Conservation (phyloP, 2,888 invertebrate species). For the Macaria notata region DNA sequence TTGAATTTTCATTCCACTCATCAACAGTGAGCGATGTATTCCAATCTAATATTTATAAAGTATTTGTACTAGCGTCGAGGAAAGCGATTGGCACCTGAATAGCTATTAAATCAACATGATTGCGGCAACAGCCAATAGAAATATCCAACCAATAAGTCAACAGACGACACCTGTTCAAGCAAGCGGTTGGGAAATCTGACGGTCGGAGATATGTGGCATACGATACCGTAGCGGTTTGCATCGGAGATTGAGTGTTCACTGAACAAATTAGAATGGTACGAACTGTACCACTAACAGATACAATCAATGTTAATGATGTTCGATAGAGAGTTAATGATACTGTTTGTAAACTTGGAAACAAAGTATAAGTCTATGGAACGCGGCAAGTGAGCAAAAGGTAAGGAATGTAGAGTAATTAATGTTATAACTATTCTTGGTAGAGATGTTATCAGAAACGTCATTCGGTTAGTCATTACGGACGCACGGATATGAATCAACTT, state of each 20-base stretch:
- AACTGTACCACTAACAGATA: not conserved
- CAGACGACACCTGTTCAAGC: slow-evolving; percentile 24
- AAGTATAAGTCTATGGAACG: not conserved
- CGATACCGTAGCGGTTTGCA: slow-evolving; percentile 3
- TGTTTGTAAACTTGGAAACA: not conserved
- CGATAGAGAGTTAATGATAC: not conserved
- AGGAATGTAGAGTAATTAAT: slow-evolving; percentile 41
- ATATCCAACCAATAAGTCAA: slow-evolving; percentile 25
- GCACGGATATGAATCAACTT: slow-evolving; percentile 47
- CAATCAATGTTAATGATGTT: not conserved
- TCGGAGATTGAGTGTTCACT: slow-evolving; percentile 2
- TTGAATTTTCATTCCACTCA: too few relatives aligned
- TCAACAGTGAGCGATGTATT: slow-evolving; percentile 1
- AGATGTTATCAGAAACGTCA: slow-evolving; percentile 43
- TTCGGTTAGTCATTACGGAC: slow-evolving; percentile 48
- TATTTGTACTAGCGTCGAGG: not conserved
- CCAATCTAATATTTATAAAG: not conserved
- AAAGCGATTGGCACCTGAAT: slow-evolving; percentile 11
- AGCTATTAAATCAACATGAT: slow-evolving; percentile 15
- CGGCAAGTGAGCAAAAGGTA: slow-evolving; percentile 36
- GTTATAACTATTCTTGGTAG: slow-evolving; percentile 33
- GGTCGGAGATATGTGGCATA: slow-evolving; percentile 14
- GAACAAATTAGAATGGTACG: not conserved
- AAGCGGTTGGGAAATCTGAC: slow-evolving; percentile 22
- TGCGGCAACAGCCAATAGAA: slow-evolving; percentile 21